These are phyloP conservation scores for Gastrophryne carolinensis DNA, from an alignment of 2,797 vertebrate species.

Conservation along the genomic window DNA sequence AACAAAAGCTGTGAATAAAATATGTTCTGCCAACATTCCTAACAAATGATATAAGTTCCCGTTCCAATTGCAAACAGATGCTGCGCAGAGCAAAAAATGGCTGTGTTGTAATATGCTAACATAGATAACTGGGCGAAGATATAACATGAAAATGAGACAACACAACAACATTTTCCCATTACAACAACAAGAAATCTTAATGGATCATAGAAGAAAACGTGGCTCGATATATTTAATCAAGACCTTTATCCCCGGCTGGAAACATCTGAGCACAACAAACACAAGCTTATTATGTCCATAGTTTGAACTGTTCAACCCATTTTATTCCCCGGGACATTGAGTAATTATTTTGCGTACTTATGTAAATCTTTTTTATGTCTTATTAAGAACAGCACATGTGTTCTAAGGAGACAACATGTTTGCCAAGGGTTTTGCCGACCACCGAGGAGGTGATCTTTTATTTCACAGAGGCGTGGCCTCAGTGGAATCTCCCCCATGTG, in stretches of 20 bases:
- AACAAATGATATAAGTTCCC: slow-evolving; percentile 37
- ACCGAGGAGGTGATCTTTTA: too few relatives aligned
- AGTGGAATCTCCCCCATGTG: too few relatives aligned
- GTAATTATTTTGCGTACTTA: slow-evolving; percentile 6
- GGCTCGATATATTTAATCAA: background rate
- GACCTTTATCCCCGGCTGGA: slow-evolving; percentile 1
- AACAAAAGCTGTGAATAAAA: slow-evolving; percentile 27
- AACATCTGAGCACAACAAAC: slow-evolving; percentile 8
- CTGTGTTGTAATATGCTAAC: slow-evolving; percentile 11
- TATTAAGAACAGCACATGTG: background rate
- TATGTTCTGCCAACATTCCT: slow-evolving; percentile 37
- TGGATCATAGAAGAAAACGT: background rate
- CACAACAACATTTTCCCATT: background rate
- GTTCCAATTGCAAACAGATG: slow-evolving; percentile 43
- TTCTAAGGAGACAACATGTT: background rate
- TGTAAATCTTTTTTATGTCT: background rate
- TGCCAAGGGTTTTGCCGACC: too few relatives aligned
- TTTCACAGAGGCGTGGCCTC: too few relatives aligned
- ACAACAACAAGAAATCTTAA: background rate
- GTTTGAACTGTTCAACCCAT: background rate
- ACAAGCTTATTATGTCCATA: background rate
- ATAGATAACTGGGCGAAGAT: slow-evolving; percentile 15
- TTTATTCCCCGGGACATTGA: background rate
- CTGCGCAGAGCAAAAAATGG: slow-evolving; percentile 12
- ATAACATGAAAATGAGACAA: background rate